Percentiles rank a stretch among this genome's conserved stretches.
phyloP scores from a whole-genome alignment of 2,113 vertebrate species.

The Raja brachyura region DNA sequence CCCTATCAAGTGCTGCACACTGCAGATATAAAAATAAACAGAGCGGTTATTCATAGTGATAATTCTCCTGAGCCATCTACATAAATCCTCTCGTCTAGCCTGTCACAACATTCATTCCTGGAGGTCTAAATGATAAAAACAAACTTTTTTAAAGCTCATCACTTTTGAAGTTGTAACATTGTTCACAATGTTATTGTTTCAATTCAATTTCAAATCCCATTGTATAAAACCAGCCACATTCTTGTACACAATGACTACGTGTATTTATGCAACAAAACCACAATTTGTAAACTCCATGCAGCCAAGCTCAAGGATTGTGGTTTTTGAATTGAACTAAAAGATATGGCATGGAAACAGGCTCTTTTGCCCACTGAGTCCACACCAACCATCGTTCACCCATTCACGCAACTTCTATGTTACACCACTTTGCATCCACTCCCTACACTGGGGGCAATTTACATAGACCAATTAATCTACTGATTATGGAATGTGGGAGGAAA shows the following conservation, averaged over 20 bases:
- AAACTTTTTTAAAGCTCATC: neutral
- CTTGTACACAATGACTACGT: neutral
- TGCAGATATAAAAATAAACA: constrained; percentile 42
- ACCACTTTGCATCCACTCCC: no score
- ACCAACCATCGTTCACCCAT: no score
- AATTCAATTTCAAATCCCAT: neutral
- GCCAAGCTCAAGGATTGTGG: neutral
- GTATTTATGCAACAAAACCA: neutral
- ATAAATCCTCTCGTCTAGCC: neutral
- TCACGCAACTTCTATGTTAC: no score
- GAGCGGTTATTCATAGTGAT: neutral
- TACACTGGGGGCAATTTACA: no score
- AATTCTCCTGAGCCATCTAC: no score
- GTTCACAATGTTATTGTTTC: neutral
- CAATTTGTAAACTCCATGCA: neutral
- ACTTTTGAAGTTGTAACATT: neutral
- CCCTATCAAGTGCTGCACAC: constrained; percentile 77
- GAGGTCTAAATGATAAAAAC: neutral
- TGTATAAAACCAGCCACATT: neutral
- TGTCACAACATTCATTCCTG: neutral
- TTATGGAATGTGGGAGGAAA: no score
- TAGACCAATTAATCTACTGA: no score
- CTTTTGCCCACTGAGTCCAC: no score
- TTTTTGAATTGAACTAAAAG: no score
- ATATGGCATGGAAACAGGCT: no score